Conservation (phyloP, 2,888 invertebrate genomes). For the Lamproptera curius region DNA sequence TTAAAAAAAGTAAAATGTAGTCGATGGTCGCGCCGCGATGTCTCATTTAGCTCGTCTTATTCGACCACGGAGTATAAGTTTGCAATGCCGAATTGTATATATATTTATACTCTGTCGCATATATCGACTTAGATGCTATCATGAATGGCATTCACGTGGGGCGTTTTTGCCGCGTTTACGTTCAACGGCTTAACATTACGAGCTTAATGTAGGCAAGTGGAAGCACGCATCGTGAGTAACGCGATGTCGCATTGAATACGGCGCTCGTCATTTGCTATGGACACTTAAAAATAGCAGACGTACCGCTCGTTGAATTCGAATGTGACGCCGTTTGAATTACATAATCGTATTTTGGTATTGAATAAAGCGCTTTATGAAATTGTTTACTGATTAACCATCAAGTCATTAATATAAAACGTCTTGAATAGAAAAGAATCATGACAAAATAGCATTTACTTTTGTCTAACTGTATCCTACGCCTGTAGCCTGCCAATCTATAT, state of each 20-base stretch:
- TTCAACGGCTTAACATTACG: constrained; percentile 26
- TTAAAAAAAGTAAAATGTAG: too few relatives aligned
- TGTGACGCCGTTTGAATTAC: too few relatives aligned
- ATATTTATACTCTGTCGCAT: constrained; percentile 39
- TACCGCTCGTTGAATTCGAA: neutral
- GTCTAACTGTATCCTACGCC: too few relatives aligned
- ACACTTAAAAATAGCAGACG: constrained; percentile 11
- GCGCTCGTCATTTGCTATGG: constrained; percentile 4
- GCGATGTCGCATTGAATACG: constrained; percentile 13
- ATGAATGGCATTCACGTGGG: constrained; percentile 65
- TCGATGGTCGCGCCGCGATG: neutral
- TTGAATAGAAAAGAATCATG: too few relatives aligned
- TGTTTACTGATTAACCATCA: too few relatives aligned
- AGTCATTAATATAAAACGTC: too few relatives aligned
- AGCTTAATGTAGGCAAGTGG: constrained; percentile 23
- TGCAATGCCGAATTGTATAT: constrained; percentile 21
- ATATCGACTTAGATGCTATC: constrained; percentile 42
- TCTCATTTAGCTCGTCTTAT: neutral
- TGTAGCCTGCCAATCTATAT: too few relatives aligned
- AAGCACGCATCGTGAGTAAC: constrained; percentile 15
- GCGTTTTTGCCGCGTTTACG: constrained; percentile 37
- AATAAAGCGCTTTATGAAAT: too few relatives aligned
- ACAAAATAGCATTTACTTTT: too few relatives aligned
- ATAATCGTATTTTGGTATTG: too few relatives aligned
- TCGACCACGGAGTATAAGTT: neutral